Percentiles rank a stretch among this genome's conserved stretches.
phyloP scores from a whole-genome alignment of 2,888 invertebrate species.

The Pimpla rufipes region DNA sequence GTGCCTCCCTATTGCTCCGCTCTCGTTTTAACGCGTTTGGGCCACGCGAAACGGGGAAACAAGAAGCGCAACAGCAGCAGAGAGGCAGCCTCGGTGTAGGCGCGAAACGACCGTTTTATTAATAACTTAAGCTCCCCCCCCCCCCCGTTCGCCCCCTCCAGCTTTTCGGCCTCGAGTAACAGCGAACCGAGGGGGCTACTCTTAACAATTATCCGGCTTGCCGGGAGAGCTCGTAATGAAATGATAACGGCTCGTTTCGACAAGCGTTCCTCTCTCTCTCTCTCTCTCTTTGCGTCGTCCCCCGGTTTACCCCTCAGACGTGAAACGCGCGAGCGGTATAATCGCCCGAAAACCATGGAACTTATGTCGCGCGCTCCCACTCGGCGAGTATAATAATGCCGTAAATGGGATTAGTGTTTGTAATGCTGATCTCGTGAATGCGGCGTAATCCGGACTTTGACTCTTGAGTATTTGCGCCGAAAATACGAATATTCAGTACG shows the following conservation, averaged over 20 bases:
- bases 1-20: constrained; percentile 13
- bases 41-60: too few species aligned
- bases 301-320: neutral
- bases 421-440: neutral
- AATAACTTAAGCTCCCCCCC: constrained; percentile 78
- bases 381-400: constrained; percentile 2
- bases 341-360: constrained; percentile 12
- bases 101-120: constrained; percentile 79
- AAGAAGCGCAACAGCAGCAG: constrained; percentile 7
- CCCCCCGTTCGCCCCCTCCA: too few species aligned
- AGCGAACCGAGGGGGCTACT: constrained; percentile 75
- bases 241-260: constrained; percentile 78
- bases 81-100: constrained; percentile 35
- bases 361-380: neutral
- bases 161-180: constrained; percentile 72
- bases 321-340: constrained; percentile 23
- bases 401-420: constrained; percentile 8
- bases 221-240: constrained; percentile 76
- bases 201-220: constrained; percentile 81
- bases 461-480: neutral
- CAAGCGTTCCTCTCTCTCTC: too few species aligned
- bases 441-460: neutral
- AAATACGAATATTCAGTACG: too few species aligned
- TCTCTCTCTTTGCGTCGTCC: neutral
- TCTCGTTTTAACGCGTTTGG: neutral